Percentiles rank a stretch among this genome's conserved stretches.
Conservation (phyloP, 2,113 vertebrate genomes). For the Cyprinodon tularosa region DNA sequence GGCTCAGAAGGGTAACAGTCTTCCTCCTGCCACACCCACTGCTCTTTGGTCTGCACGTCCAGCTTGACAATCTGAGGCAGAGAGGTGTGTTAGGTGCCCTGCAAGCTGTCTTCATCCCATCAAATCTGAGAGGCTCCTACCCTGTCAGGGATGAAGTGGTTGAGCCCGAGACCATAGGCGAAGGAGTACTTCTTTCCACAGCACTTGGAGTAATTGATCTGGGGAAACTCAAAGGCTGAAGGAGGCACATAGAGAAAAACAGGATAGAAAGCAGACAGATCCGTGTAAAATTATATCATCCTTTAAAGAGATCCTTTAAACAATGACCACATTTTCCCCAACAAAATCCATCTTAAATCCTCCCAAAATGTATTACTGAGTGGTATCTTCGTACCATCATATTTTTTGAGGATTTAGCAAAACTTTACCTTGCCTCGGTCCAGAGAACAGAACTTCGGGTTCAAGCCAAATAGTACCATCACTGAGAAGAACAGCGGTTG, state of each 20-base stretch:
- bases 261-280: neutral
- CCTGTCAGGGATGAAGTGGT: constrained; percentile 97
- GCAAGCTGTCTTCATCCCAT: neutral
- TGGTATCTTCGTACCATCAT: no score
- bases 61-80: constrained; percentile 89
- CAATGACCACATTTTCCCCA: neutral
- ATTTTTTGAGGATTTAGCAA: no score
- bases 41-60: constrained; percentile 94
- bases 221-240: constrained; percentile 96
- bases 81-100: neutral
- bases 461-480: constrained; percentile 95
- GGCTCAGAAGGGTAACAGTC: constrained; percentile 95
- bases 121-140: constrained; percentile 66
- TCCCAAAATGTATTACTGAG: no score
- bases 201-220: constrained; percentile 91
- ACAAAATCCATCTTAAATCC: no score
- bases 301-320: neutral
- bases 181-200: constrained; percentile 89
- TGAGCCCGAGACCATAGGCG: constrained; percentile 91
- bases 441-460: constrained; percentile 94
- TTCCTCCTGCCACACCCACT: constrained; percentile 93
- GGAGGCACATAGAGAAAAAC: neutral
- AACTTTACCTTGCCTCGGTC: constrained; percentile 86
- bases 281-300: no score
- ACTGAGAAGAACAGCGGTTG: constrained; percentile 86